Percentiles rank a stretch among this genome's conserved stretches.
Conservation (phyloP, 2,888 invertebrate genomes). For the Cheilosia scutellata region DNA sequence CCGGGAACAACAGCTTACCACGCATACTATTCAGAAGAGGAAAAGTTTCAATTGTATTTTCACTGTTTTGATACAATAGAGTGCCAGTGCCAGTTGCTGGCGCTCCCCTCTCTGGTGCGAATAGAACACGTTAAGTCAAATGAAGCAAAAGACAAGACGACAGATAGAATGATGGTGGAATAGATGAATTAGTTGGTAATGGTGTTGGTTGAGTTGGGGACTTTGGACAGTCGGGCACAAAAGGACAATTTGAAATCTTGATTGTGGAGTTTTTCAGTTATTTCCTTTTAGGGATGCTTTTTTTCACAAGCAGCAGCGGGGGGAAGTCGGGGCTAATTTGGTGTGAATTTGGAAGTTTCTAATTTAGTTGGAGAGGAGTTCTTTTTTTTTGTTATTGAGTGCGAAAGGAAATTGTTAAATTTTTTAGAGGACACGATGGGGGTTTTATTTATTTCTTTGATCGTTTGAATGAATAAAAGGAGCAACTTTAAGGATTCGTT, state of each 20-base stretch:
- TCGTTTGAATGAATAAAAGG: not conserved
- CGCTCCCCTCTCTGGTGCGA: not conserved
- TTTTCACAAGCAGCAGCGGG: not conserved
- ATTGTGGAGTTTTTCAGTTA: conserved; percentile 64
- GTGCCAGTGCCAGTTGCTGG: not conserved
- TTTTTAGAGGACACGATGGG: conserved; percentile 35
- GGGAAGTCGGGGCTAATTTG: conserved; percentile 53
- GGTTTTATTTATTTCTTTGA: not conserved
- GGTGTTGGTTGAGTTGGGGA: conserved; percentile 3
- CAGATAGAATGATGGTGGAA: conserved; percentile 49
- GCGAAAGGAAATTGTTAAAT: conserved; percentile 55
- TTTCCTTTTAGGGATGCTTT: conserved; percentile 13
- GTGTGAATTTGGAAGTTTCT: conserved; percentile 67
- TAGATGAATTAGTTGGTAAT: conserved; percentile 70
- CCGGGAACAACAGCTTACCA: not conserved
- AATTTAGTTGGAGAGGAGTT: conserved; percentile 52
- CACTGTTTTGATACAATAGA: conserved; percentile 59
- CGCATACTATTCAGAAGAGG: conserved; percentile 33
- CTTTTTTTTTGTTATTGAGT: conserved; percentile 27
- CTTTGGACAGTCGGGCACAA: conserved; percentile 13
- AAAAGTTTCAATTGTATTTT: conserved; percentile 70
- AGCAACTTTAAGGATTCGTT: not conserved
- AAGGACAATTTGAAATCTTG: conserved; percentile 58
- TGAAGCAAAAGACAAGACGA: conserved; percentile 69
- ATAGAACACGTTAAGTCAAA: conserved; percentile 68